Evolutionary conservation across 2,888 invertebrate species (phyloP), one percentile per base, ranked within the genome.

Genomic region (Deroplatys truncata): DNA sequence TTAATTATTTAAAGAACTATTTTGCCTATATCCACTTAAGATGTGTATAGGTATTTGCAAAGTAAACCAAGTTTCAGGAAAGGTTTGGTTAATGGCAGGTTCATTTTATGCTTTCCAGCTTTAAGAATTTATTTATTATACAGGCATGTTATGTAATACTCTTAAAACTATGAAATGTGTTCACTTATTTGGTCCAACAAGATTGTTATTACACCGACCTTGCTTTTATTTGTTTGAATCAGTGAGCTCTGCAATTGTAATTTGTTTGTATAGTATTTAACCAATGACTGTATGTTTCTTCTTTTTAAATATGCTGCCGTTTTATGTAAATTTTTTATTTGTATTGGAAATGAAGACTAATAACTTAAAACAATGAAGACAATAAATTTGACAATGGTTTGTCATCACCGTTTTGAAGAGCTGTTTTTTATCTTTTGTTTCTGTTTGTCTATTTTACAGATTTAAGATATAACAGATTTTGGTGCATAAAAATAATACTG

Each of bases 351-450:
- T 88, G 84, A 88, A 56, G 88, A 88, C 84, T 88, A 88, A 84
- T 88, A 84, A 84, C 25, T 86, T 87, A 89, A 89, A 89, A 72
- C 35, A 43, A 86, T 87, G 89, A 89, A 89, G 89, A 89, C 89
- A 89, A 89, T 89, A 89, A 89, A 89, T 72, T 72, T 31, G 89
- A 89, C 87, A 87, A 84, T 89, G 86, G 84, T 88, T 84, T 89
- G 87, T 89, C 89, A 89, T 82, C 8, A 85, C 43, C n/a, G 56
- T 85, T 85, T 85, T 85, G 85, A 49, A 85, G 28, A 28, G 2
- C 49, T 85, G 56, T 85, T 85, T 43, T 49, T 85, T 28, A 72
- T 72, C 56, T 72, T 72, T 20, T 20, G 56, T 72, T 72, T 72
- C 20, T 72, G 9, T 72, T 13, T 43, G 43, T 43, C 13, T 43